Base-by-base conservation (phyloP, 2,797 vertebrate species). In the Eupleurogrammus muticus region DNA sequence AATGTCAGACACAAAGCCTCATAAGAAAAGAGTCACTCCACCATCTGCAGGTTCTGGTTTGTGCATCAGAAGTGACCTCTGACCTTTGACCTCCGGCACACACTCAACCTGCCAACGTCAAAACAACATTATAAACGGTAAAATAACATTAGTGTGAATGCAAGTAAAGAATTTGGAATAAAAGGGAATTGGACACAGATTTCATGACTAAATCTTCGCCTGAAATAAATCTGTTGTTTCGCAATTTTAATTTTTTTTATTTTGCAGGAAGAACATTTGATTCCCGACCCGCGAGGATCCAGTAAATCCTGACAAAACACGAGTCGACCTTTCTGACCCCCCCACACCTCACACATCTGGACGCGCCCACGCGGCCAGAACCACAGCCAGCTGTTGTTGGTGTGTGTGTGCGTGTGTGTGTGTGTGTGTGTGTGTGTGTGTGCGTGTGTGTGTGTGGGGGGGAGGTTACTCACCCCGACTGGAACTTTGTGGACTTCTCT, bases 391-490 rank as follows among this genome's bases (percentile, higher is more conserved):
- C 58, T 75, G 72, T 47, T 28, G 36, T 28, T 50, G 57, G 55
- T 47, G 61, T n/a, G n/a, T n/a, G n/a, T n/a, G n/a, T n/a, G n/a
- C n/a, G n/a, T n/a, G n/a, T n/a, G n/a, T n/a, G n/a, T n/a, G n/a
- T n/a, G n/a, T n/a, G n/a, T n/a, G n/a, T n/a, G n/a, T n/a, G n/a
- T n/a, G n/a, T n/a, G n/a, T n/a, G n/a, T n/a, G n/a, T n/a, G n/a
- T n/a, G n/a, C n/a, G n/a, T n/a, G n/a, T n/a, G n/a, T 66, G 19
- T 77, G 80, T 81, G 72, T 71, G 60, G 78, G 81, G 66, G 67
- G 64, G 77, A 58, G 46, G 70, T 46, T 48, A 48, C 47, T 73
- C 53, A 48, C 17, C 38, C n/a, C 51, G 44, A 57, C 59, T 56
- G 20, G 23, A 60, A 79, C 23, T 40, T 57, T 71, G 56, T 51